These are phyloP conservation scores for Cyclina sinensis DNA, from an alignment of 1,140 invertebrate genomes.

Conservation along the genomic window DNA sequence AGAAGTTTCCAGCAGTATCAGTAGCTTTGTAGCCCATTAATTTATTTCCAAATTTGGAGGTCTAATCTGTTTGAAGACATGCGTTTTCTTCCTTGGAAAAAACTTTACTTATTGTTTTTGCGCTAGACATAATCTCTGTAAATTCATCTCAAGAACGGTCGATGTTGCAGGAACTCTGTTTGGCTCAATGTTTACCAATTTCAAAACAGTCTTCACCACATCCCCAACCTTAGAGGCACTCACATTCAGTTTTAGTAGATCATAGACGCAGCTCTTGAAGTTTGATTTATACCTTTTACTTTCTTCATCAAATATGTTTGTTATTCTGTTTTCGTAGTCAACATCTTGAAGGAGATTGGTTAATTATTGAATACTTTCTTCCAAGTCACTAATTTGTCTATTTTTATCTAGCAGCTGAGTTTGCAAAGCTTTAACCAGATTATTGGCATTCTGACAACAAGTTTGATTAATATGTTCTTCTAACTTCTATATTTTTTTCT, in stretches of 20 bases:
- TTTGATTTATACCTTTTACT: slow-evolving; percentile 32
- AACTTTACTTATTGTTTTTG: slow-evolving; percentile 47
- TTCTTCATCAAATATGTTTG: slow-evolving; percentile 53
- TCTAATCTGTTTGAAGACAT: slow-evolving; percentile 36
- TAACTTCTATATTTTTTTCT: slow-evolving; percentile 46
- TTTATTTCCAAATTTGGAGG: slow-evolving; percentile 46
- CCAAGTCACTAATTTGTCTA: not conserved
- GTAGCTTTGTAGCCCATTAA: slow-evolving; percentile 55
- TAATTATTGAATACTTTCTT: not conserved
- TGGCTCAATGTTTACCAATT: slow-evolving; percentile 23
- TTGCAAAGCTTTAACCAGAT: slow-evolving; percentile 5
- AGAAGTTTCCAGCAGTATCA: slow-evolving; percentile 22
- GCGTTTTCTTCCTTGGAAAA: slow-evolving; percentile 39
- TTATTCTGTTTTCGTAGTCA: slow-evolving; percentile 15
- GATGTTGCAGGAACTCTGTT: slow-evolving; percentile 32
- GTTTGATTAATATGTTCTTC: slow-evolving; percentile 30
- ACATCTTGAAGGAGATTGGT: slow-evolving; percentile 14
- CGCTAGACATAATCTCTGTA: slow-evolving; percentile 29
- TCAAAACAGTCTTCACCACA: slow-evolving; percentile 48
- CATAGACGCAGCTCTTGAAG: slow-evolving; percentile 48
- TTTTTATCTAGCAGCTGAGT: not conserved
- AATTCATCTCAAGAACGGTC: slow-evolving; percentile 33
- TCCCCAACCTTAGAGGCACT: slow-evolving; percentile 43
- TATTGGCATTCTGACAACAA: not conserved
- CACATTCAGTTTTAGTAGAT: slow-evolving; percentile 34